Evolutionary conservation across 2,888 invertebrate genomes (phyloP).

Genomic region (Ophioninae sp.): DNA sequence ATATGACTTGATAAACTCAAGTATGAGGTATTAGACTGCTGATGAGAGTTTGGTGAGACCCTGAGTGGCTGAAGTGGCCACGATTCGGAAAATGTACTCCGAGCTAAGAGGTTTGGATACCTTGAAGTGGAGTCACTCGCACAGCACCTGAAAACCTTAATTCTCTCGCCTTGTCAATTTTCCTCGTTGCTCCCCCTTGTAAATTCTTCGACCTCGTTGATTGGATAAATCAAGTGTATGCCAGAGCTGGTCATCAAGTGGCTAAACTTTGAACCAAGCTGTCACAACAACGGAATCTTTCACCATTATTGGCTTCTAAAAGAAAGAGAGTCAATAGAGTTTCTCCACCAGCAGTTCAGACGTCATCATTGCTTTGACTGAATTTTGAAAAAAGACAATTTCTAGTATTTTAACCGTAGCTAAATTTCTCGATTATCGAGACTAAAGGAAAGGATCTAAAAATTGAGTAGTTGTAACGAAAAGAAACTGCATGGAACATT

Average conservation of each 20-base stretch:
- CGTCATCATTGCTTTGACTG: too few relatives aligned
- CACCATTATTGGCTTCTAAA: slow-evolving; percentile 9
- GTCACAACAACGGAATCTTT: slow-evolving; percentile 36
- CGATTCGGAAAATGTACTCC: background rate
- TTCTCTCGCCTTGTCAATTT: background rate
- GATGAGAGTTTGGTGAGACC: background rate
- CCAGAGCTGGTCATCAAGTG: slow-evolving; percentile 33
- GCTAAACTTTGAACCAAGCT: slow-evolving; percentile 29
- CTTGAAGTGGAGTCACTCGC: background rate
- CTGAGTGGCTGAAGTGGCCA: background rate
- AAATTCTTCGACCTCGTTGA: slow-evolving; percentile 41
- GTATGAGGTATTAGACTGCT: background rate
- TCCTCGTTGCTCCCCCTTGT: background rate
- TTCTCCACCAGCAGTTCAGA: too few relatives aligned
- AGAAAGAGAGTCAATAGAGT: background rate
- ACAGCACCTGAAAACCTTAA: background rate
- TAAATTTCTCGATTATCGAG: too few relatives aligned
- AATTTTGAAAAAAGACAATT: too few relatives aligned
- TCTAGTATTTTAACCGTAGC: too few relatives aligned
- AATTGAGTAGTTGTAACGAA: background rate
- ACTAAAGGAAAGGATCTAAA: background rate
- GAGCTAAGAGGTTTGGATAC: background rate
- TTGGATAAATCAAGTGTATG: slow-evolving; percentile 53
- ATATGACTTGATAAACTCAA: background rate
- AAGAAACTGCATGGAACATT: background rate